Evolutionary conservation across 2,888 invertebrate species (phyloP), one percentile per base, ranked within the genome.

Genomic region (Eledone cirrhosa): DNA sequence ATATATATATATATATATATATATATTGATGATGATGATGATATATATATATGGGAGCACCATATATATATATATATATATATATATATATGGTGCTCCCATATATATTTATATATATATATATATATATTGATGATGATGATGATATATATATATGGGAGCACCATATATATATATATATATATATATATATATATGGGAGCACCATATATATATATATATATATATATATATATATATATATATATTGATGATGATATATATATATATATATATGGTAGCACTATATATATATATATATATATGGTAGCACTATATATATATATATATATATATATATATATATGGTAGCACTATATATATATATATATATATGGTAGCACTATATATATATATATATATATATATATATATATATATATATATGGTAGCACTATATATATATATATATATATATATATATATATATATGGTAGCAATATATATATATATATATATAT

Each of bases 371-470:
- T 63, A 63, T 11, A 63, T 16, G 7, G 7, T 16, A 11, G 7
- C 22, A 5, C 22, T 16, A 63, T 16, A 63, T 63, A 16, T 63
- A 16, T 63, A 63, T 63, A 11, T 63, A 63, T 4, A 63, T 63
- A 11, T 63, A 11, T 63, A 5, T 16, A 63, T 63, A 11, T 63
- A 11, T 16, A 63, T 24, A 63, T 63, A 63, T 16, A 63, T 63
- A 63, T 63, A 63, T 63, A 63, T 63, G 24, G n/a, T n/a, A n/a
- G n/a, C n/a, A n/a, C n/a, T 16, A 63, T 63, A 63, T 63, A 63
- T 63, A 63, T 63, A 63, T 63, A 63, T 16, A 63, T 63, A 63
- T 63, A 63, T 63, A 63, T 63, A 63, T 63, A 63, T 63, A 63
- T 16, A 11, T 11, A 63, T 63, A 11, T 63, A 63, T 11, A 63